phyloP scores from a whole-genome alignment of 2,888 invertebrate genomes.

The Pomacea canaliculata region DNA sequence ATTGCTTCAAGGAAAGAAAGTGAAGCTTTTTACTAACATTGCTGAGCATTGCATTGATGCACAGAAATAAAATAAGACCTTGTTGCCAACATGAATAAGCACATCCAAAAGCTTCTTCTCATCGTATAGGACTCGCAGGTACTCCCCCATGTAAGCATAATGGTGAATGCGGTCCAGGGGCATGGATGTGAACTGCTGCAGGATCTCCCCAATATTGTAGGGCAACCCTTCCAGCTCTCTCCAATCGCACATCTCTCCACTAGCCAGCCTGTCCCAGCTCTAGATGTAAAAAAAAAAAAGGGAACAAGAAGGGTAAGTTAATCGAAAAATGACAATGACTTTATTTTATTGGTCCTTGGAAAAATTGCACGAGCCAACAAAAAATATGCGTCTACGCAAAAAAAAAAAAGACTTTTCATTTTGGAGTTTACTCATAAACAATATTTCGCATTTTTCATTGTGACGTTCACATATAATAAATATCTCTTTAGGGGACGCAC shows the following conservation, averaged over 20 bases:
- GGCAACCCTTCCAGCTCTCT: neutral
- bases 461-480: too few species aligned
- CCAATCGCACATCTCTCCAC: conserved; percentile 10
- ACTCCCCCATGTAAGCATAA: conserved; percentile 46
- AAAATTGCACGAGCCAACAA: too few species aligned
- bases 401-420: too few species aligned
- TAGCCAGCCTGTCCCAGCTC: conserved; percentile 4
- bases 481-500: too few species aligned
- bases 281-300: neutral
- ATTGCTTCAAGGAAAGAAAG: too few species aligned
- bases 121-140: conserved; percentile 56
- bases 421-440: too few species aligned
- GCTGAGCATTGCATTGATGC: too few species aligned
- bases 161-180: conserved; percentile 44
- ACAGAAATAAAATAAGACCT: conserved; percentile 13
- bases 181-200: conserved; percentile 37
- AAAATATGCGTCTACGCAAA: too few species aligned
- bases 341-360: too few species aligned
- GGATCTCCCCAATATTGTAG: conserved; percentile 22
- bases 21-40: too few species aligned
- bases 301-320: neutral
- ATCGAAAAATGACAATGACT: too few species aligned
- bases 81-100: conserved; percentile 41
- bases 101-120: conserved; percentile 52
- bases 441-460: too few species aligned